Base-by-base conservation (phyloP, 2,888 invertebrate genomes). In the Drosophila fungiperda region DNA sequence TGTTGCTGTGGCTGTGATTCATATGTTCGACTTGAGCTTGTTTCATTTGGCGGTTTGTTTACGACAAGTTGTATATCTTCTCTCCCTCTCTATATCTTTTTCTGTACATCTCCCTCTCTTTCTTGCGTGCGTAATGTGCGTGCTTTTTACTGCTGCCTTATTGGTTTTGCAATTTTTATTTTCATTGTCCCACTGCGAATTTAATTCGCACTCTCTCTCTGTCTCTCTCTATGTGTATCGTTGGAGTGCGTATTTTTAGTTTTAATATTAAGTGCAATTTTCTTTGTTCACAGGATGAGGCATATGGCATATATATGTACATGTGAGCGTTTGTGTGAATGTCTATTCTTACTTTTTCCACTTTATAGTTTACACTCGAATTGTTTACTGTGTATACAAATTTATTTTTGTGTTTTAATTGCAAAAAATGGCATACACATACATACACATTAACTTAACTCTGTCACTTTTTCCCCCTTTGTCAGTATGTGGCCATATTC, bases 31-130 rank as follows among this genome's bases (percentile, higher is more conserved):
- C 79, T 78, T 83, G 77, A 76, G 75, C 81, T 79, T 83, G 83
- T 84, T 83, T 84, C 79, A 80, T 87, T 83, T 87, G 87, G 84
- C 73, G 84, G 84, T 85, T 78, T 82, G 67, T 81, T 76, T 81
- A 68, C 76, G 76, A 83, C 83, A 83, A 85, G 73, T 82, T 83
- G 83, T 81, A 68, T 81, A 60, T 80, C 60, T 72, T 53, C 48
- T 53, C 49, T 40, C 52, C 48, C 48, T 50, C 60, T 17, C 64
- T 67, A 66, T 64, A 32, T 70, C 67, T 55, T 5, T 26, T 5
- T 5, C 5, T 29, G 29, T 29, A 29, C 29, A 7, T 15, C 52
- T 62, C 66, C 58, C 35, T 70, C 59, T 58, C 62, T 68, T 68
- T 54, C 38, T 35, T 36, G 45, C 38, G 23, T 71, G 58, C 57